phyloP scores from a whole-genome alignment of 2,797 vertebrate genomes.

The Pampus argenteus region DNA sequence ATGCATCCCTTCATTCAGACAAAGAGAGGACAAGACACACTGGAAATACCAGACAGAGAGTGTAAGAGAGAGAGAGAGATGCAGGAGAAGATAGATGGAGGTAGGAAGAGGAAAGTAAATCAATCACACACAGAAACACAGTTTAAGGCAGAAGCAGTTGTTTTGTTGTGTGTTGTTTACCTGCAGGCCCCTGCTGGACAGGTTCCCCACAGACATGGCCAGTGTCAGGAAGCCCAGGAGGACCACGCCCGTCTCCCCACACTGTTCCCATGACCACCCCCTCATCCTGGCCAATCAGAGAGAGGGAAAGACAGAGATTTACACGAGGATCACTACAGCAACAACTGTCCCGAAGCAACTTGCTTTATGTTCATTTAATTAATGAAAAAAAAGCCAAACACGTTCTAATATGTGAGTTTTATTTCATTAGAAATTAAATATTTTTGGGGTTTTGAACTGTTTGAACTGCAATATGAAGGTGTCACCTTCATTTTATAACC shows the following conservation, averaged over 20 bases:
- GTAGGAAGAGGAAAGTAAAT: no score
- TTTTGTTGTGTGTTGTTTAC: constrained; percentile 23
- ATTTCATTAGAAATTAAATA: no score
- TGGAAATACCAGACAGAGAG: constrained; percentile 62
- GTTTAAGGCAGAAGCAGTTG: no score
- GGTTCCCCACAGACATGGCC: constrained; percentile 80
- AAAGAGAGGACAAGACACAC: constrained; percentile 53
- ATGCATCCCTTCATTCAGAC: constrained; percentile 55
- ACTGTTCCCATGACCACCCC: constrained; percentile 78
- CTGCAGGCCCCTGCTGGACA: constrained; percentile 79
- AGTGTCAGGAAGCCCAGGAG: constrained; percentile 82
- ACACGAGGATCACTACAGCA: no score
- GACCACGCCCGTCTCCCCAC: constrained; percentile 75
- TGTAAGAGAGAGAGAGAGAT: constrained; percentile 49
- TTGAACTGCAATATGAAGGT: no score
- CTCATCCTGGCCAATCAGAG: constrained; percentile 77
- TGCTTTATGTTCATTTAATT: no score
- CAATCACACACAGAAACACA: no score
- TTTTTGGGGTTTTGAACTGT: no score
- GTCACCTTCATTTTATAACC: no score
- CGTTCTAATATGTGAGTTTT: no score
- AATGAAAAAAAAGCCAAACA: no score
- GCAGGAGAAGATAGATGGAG: constrained; percentile 11
- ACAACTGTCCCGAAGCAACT: no score
- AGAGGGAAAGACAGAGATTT: constrained; percentile 6